A percentile compares a stretch with the other conserved stretches of the same genome.
These are phyloP conservation scores for Bombus fervidus DNA, from an alignment of 1,140 invertebrate species.

Conservation along the genomic window DNA sequence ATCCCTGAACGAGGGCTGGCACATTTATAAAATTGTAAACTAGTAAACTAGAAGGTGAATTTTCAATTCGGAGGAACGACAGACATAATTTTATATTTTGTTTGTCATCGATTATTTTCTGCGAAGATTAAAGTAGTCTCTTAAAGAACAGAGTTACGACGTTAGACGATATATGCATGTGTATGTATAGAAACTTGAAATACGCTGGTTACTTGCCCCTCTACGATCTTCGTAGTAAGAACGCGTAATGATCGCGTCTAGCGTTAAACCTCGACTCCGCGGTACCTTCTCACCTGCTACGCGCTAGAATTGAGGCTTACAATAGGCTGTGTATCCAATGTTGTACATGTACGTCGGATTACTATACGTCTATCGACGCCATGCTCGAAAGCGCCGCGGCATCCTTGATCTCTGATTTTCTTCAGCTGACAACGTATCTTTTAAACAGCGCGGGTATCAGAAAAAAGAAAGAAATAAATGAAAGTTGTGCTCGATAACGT, in stretches of 20 bases:
- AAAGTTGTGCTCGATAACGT: no score
- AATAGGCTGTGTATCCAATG: no score
- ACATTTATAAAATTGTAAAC: no score
- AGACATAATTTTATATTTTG: background rate
- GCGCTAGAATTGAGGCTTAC: background rate
- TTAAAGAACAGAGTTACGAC: background rate
- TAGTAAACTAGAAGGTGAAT: no score
- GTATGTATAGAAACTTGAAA: background rate
- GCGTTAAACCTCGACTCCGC: background rate
- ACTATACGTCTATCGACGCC: no score
- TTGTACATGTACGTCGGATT: no score
- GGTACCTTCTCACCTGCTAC: constrained; percentile 7
- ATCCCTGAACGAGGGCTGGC: no score
- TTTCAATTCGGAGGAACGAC: background rate
- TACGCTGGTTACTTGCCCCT: background rate
- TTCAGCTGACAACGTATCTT: no score
- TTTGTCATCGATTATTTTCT: background rate
- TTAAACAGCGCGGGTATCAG: no score
- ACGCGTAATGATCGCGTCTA: constrained; percentile 18
- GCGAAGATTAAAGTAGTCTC: background rate
- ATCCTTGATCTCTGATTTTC: no score
- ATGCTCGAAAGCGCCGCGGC: no score
- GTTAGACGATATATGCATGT: background rate
- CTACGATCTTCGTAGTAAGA: background rate
- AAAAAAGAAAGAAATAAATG: no score